Evolutionary conservation across 2,113 vertebrate species (phyloP).

Genomic region (Oncorhynchus tshawytscha): DNA sequence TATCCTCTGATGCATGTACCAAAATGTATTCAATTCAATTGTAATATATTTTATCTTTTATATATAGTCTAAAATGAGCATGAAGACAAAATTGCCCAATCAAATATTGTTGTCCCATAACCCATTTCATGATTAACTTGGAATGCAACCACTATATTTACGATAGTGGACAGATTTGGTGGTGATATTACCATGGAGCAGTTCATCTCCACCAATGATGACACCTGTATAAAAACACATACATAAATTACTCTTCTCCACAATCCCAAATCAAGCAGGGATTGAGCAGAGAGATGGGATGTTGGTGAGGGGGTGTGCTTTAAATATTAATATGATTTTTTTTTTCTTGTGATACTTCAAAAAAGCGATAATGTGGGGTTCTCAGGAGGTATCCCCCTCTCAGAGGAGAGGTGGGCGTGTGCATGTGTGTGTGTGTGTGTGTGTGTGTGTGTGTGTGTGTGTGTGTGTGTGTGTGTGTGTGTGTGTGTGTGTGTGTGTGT

Average conservation of each 20-base stretch:
- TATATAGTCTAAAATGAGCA: too few species aligned
- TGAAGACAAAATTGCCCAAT: too few species aligned
- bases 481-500: background rate
- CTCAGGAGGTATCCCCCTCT: constrained; percentile 68
- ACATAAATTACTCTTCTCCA: constrained; percentile 36
- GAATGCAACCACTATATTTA: too few species aligned
- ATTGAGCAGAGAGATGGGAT: constrained; percentile 60
- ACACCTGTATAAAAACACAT: constrained; percentile 39
- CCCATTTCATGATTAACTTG: too few species aligned
- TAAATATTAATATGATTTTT: constrained; percentile 90
- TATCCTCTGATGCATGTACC: too few species aligned
- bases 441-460: background rate
- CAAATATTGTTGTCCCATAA: too few species aligned
- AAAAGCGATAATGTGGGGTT: constrained; percentile 88
- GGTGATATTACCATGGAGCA: too few species aligned
- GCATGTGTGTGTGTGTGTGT: background rate
- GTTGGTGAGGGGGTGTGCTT: constrained; percentile 31
- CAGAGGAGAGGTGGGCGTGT: background rate
- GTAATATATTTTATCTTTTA: too few species aligned
- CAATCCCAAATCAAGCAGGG: constrained; percentile 53
- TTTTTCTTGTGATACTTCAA: constrained; percentile 82
- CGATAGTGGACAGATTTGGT: too few species aligned
- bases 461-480: constrained; percentile 8
- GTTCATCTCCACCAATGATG: too few species aligned
- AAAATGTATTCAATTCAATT: too few species aligned